Base-by-base conservation (phyloP, 2,113 vertebrate species). In the Himantopus leucocephalus region DNA sequence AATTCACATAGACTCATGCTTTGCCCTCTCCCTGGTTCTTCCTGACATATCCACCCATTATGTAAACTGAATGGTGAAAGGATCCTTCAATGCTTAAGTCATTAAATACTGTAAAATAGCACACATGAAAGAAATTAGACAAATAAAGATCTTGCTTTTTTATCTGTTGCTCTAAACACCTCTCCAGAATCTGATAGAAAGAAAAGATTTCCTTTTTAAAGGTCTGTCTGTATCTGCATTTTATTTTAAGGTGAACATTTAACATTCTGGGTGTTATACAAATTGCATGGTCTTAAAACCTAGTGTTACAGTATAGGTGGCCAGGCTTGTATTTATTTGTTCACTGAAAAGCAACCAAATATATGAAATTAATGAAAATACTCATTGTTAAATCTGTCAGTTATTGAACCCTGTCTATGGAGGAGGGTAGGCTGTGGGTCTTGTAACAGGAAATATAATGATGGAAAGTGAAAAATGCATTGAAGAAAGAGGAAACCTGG, bases 1-100 rank as follows among this genome's bases (percentile, higher is more conserved):
- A 20, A 71, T 43, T 10, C 52, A 53, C 1, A 2, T 6, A 55
- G 23, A 16, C 7, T 53, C 0, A 39, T 58, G 8, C 1, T 63
- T 81, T 77, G 1, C 16, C 2, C 3, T 47, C 23, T 63, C 37
- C 10, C 5, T 48, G 24, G 3, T 39, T 74, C 32, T 74, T 85
- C 59, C 71, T 58, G 68, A 91, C 32, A 81, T 20, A 72, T 10
- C 5, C 23, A 79, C 41, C 3, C 6, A 10, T 45, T 84, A 45
- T 81, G 19, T 32, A 84, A 91, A 76, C 8, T 18, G 22, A 83
- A 76, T 8, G 3, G 7, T 30, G 45, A 83, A 91, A 73, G 6
- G 12, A 64, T 58, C 10, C 23, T 76, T 96, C 15, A 10, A 5
- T 73, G 30, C 15, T 52, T 56, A 68, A 78, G 81, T 29, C 78